Percentiles rank a stretch among this genome's conserved stretches.
Evolutionary conservation across 2,888 invertebrate genomes (phyloP).

Genomic region (Ophonus ardosiacus): DNA sequence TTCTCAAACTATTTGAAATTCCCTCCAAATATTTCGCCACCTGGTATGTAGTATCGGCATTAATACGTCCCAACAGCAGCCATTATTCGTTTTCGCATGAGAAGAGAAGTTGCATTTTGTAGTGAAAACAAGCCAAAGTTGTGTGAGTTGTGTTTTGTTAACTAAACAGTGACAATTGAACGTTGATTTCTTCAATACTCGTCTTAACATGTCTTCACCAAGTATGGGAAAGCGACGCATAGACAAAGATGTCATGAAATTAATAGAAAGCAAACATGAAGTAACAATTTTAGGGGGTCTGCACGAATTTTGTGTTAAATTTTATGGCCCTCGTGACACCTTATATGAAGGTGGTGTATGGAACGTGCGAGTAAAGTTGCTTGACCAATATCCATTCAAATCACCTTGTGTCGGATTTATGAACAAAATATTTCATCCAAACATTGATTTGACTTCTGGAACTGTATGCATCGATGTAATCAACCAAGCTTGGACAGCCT

Average conservation of each 20-base stretch:
- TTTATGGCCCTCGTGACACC: slow-evolving; percentile 98
- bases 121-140: slow-evolving; percentile 28
- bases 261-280: slow-evolving; percentile 99
- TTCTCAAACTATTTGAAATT: too few relatives aligned
- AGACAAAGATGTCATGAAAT: slow-evolving; percentile 99
- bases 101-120: slow-evolving; percentile 10
- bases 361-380: slow-evolving; percentile 99
- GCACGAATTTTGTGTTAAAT: slow-evolving; percentile 99
- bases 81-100: slow-evolving; percentile 55
- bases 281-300: slow-evolving; percentile 98
- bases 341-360: slow-evolving; percentile 99
- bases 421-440: slow-evolving; percentile 99
- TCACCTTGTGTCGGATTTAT: slow-evolving; percentile 99
- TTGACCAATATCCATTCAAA: slow-evolving; percentile 99
- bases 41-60: too few relatives aligned
- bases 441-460: slow-evolving; percentile 99
- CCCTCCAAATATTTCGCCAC: too few relatives aligned
- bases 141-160: neutral
- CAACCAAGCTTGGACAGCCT: slow-evolving; percentile 99
- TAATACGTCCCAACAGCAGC: neutral
- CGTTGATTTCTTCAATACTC: slow-evolving; percentile 71
- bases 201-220: slow-evolving; percentile 95
- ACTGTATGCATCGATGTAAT: slow-evolving; percentile 99
- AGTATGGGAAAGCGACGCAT: slow-evolving; percentile 99
- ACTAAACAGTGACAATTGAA: slow-evolving; percentile 45